These are phyloP conservation scores for Trachurus trachurus DNA, from an alignment of 2,797 vertebrate genomes.

Conservation along the genomic window DNA sequence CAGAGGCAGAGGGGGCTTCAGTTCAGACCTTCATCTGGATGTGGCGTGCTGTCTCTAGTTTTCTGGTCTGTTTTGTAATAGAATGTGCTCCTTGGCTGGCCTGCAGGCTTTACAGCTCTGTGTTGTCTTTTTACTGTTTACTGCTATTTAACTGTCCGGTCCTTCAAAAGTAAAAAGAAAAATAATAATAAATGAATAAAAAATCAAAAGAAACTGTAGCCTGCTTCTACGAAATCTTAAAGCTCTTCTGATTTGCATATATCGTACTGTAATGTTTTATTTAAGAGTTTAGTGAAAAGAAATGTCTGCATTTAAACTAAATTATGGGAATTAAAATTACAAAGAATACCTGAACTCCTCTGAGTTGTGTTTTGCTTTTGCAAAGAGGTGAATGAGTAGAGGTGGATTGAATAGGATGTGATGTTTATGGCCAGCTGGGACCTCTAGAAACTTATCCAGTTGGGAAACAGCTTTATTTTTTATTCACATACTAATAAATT, in stretches of 20 bases:
- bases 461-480: neutral
- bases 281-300: conserved; percentile 84
- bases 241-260: conserved; percentile 87
- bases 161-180: conserved; percentile 51
- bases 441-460: neutral
- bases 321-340: conserved; percentile 92
- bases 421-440: neutral
- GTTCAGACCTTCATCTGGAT: conserved; percentile 65
- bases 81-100: conserved; percentile 79
- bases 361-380: conserved; percentile 63
- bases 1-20: conserved; percentile 38
- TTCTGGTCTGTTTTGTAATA: conserved; percentile 70
- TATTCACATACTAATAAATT: neutral
- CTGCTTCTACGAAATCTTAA: conserved; percentile 82
- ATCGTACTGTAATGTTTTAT: conserved; percentile 88
- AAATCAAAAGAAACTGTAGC: conserved; percentile 76
- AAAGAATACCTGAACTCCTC: conserved; percentile 79
- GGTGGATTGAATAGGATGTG: no score
- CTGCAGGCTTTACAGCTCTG: conserved; percentile 79
- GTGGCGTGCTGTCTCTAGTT: conserved; percentile 71
- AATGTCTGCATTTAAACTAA: conserved; percentile 89
- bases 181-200: conserved; percentile 35
- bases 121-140: conserved; percentile 83
- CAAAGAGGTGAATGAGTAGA: neutral
- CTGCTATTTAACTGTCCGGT: conserved; percentile 79